Conservation (phyloP, 64 coral and sea anemone species). For the Pocillopora damicornis region DNA sequence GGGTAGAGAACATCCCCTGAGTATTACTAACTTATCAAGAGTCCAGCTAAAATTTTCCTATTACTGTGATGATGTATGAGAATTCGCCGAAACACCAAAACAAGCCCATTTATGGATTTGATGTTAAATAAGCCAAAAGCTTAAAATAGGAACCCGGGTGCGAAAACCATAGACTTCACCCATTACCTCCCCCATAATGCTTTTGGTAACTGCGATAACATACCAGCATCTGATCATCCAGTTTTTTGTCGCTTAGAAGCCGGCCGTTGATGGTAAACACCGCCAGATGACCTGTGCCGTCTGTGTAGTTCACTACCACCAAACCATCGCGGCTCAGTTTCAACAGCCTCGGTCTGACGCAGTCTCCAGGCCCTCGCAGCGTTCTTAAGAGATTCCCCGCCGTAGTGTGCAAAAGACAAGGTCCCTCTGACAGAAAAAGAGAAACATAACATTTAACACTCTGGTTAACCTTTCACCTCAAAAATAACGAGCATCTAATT, state of each 20-base stretch:
- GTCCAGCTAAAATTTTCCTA: too few species aligned
- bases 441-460: not conserved
- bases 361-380: conserved; percentile 71
- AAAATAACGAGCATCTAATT: too few species aligned
- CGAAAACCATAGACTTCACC: too few species aligned
- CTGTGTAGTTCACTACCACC: conserved; percentile 86
- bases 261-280: conserved; percentile 90
- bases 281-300: conserved; percentile 83
- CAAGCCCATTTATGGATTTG: too few species aligned
- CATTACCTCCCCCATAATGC: too few species aligned
- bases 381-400: conserved; percentile 86
- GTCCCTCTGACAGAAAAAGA: conserved; percentile 65
- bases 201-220: not conserved
- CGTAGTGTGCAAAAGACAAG: conserved; percentile 83
- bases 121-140: too few species aligned
- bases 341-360: conserved; percentile 76
- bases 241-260: conserved; percentile 46
- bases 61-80: too few species aligned
- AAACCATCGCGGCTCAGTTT: conserved; percentile 68
- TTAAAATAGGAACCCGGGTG: too few species aligned
- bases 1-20: too few species aligned
- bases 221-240: conserved; percentile 96
- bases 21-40: too few species aligned
- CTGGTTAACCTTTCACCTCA: not conserved
- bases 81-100: too few species aligned